Evolutionary conservation across 2,797 vertebrate genomes (phyloP), one percentile per base, ranked within the genome.

Genomic region (Halcyon leucocephala): DNA sequence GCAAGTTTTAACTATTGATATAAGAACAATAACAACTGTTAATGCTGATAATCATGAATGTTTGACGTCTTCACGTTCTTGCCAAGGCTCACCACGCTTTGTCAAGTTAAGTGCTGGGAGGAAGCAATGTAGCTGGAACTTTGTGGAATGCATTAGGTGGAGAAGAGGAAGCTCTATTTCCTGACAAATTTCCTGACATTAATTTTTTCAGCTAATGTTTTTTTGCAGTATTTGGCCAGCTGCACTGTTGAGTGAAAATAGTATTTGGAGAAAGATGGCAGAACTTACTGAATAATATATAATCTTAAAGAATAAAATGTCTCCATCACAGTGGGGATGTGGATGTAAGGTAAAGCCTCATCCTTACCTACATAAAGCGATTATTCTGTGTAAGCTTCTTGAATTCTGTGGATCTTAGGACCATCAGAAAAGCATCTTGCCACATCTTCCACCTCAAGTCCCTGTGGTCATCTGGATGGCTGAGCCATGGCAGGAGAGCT

Each of bases 91-190:
- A 37, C 67, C 26, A 26, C 29, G 35, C 52, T 78, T 93, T 93
- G 41, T 61, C 61, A 55, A 86, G 49, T 82, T 87, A 64, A 94
- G 67, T 61, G 65, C 82, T 89, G 61, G 57, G 66, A 89, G 82
- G 86, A 92, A 89, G 86, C 52, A 65, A n/a, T 14, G 49, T 46
- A 42, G 71, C 72, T 93, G 79, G 67, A 83, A 39, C 41, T 78
- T 71, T 72, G 78, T 82, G 82, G 49, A 91, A 64, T 69, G 35
- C 54, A 26, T 91, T 89, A 91, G 79, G 72, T 85, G 82, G 86
- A 86, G 84, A 87, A 89, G 46, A 92, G 85, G 93, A 93, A 94
- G 91, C 67, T 66, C 67, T 66, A 6, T 89, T 97, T 94, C 89
- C 92, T 92, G 78, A 66, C 44, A 91, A 55, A 66, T 70, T 96